phyloP scores from a whole-genome alignment of 1,140 invertebrate genomes.

The Drosophila asahinai region DNA sequence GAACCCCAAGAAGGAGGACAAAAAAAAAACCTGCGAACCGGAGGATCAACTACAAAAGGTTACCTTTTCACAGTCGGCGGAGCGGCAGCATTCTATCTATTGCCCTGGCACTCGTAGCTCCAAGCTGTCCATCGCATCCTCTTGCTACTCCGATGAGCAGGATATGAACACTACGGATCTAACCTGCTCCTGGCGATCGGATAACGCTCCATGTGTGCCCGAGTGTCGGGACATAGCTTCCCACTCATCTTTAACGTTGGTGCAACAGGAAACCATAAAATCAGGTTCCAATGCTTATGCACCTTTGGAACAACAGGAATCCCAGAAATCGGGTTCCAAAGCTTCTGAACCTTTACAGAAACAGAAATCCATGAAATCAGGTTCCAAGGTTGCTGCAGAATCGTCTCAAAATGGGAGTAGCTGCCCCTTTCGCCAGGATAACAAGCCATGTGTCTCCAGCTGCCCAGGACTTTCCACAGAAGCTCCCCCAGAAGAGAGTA shows the following conservation, averaged over 20 bases:
- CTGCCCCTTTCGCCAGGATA: background rate
- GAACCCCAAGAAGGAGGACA: background rate
- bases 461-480: background rate
- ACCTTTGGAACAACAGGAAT: background rate
- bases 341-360: background rate
- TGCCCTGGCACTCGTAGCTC: background rate
- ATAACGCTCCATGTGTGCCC: background rate
- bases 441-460: background rate
- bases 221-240: background rate
- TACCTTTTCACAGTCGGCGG: background rate
- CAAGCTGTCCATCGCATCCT: conserved; percentile 13
- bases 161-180: conserved; percentile 11
- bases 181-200: background rate
- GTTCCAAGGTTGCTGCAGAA: background rate
- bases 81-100: background rate
- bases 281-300: background rate
- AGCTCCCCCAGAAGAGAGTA: background rate
- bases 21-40: background rate
- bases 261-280: background rate
- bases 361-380: background rate
- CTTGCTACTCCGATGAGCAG: conserved; percentile 23
- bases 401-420: background rate
- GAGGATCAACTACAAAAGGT: background rate
- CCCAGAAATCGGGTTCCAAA: background rate
- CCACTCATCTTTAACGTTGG: too few relatives aligned